phyloP scores from a whole-genome alignment of 2,888 invertebrate genomes.

The Choreutis nemorana region DNA sequence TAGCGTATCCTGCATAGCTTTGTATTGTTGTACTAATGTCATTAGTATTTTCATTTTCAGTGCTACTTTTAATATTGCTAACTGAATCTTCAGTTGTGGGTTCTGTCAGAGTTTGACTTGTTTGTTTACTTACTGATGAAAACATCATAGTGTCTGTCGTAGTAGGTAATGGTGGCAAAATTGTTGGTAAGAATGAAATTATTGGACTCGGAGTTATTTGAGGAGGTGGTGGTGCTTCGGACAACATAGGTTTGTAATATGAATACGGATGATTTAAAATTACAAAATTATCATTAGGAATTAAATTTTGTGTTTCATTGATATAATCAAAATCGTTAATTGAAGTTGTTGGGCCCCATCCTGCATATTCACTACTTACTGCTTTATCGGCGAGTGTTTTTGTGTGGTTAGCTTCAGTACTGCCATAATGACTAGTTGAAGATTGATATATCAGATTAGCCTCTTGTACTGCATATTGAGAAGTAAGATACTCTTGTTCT shows the following conservation, averaged over 20 bases:
- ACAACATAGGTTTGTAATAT: conserved; percentile 45
- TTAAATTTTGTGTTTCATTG: conserved; percentile 49
- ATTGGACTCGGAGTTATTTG: conserved; percentile 25
- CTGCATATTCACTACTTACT: conserved; percentile 54
- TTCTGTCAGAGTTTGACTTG: conserved; percentile 25
- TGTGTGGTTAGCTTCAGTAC: conserved; percentile 31
- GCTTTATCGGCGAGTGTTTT: conserved; percentile 26
- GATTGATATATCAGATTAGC: conserved; percentile 72
- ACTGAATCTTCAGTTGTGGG: conserved; percentile 15
- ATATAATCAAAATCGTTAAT: conserved; percentile 26
- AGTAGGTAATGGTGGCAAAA: conserved; percentile 40
- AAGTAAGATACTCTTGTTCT: conserved; percentile 24
- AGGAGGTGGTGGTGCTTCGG: conserved; percentile 38
- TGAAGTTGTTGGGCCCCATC: conserved; percentile 58
- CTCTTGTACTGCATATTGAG: conserved; percentile 66
- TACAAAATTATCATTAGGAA: conserved; percentile 32
- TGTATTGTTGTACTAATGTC: conserved; percentile 17
- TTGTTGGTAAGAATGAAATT: conserved; percentile 26
- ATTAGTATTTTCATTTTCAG: conserved; percentile 20
- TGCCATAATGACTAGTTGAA: conserved; percentile 61
- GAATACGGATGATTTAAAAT: conserved; percentile 31
- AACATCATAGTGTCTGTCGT: conserved; percentile 14
- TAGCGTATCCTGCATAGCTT: no score
- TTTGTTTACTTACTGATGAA: conserved; percentile 15
- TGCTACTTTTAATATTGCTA: conserved; percentile 29